A percentile compares a stretch with the other conserved stretches of the same genome.
Evolutionary conservation across 2,113 vertebrate genomes (phyloP).

Genomic region (Edolisoma coerulescens): DNA sequence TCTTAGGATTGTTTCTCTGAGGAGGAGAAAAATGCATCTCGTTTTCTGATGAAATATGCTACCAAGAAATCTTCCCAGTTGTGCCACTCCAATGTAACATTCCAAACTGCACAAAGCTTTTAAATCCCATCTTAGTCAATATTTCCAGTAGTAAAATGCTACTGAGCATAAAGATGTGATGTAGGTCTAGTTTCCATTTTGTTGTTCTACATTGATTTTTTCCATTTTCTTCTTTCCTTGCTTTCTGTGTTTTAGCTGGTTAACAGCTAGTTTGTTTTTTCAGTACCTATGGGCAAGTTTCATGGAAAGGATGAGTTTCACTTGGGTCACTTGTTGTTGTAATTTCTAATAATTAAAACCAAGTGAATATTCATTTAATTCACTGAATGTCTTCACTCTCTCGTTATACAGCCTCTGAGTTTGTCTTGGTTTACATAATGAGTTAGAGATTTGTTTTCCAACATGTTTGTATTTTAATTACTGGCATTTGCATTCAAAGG

Average conservation of each 20-base stretch:
- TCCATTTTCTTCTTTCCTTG: not conserved
- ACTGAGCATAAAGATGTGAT: not conserved
- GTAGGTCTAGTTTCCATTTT: not conserved
- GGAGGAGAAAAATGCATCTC: not conserved
- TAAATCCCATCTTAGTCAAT: not conserved
- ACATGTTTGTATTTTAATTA: not conserved
- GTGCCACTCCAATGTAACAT: not conserved
- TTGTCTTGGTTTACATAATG: not conserved
- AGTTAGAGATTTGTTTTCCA: not conserved
- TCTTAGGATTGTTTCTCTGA: not conserved
- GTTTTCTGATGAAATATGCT: not conserved
- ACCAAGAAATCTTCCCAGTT: not conserved
- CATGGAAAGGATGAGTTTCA: not conserved
- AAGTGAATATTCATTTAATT: not conserved
- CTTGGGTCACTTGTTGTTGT: not conserved
- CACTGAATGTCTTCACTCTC: not conserved
- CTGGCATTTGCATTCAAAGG: not conserved
- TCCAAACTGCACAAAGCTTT: not conserved
- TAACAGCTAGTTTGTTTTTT: not conserved
- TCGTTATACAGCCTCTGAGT: not conserved
- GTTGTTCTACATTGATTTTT: not conserved
- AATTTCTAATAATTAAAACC: constrained; percentile 13
- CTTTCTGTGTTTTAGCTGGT: not conserved
- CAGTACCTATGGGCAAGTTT: not conserved
- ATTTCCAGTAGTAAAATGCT: not conserved